Evolutionary conservation across 2,888 invertebrate species (phyloP).

Genomic region (Heliconius charithonia): DNA sequence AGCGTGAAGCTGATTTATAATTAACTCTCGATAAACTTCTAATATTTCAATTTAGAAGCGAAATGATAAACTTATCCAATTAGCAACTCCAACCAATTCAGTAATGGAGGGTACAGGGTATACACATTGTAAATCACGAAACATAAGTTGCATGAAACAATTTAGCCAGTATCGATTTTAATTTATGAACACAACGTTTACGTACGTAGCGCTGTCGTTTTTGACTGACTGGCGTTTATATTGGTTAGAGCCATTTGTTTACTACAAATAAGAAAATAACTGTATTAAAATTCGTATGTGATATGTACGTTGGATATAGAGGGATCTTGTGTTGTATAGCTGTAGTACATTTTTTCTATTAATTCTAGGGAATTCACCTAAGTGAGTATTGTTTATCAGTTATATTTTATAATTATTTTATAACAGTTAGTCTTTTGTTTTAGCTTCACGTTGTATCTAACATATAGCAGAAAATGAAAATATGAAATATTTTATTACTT

Average conservation of each 20-base stretch:
- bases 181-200: constrained; percentile 12
- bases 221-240: constrained; percentile 24
- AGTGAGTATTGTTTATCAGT: too few species aligned
- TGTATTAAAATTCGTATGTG: background rate
- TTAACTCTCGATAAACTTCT: background rate
- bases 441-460: too few species aligned
- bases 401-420: too few species aligned
- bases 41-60: constrained; percentile 15
- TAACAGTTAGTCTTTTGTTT: too few species aligned
- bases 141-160: constrained; percentile 2
- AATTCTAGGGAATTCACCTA: too few species aligned
- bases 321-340: background rate
- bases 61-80: constrained; percentile 15
- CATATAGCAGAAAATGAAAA: too few species aligned
- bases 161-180: constrained; percentile 16
- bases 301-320: background rate
- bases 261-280: background rate
- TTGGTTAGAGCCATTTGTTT: background rate
- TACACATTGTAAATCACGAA: background rate
- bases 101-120: background rate
- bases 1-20: too few species aligned
- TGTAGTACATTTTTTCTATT: background rate
- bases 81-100: background rate
- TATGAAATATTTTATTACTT: too few species aligned
- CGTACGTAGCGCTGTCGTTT: constrained; percentile 15